These are phyloP conservation scores for Lasioglossum albipes DNA, from an alignment of 1,140 invertebrate genomes.

Conservation along the genomic window DNA sequence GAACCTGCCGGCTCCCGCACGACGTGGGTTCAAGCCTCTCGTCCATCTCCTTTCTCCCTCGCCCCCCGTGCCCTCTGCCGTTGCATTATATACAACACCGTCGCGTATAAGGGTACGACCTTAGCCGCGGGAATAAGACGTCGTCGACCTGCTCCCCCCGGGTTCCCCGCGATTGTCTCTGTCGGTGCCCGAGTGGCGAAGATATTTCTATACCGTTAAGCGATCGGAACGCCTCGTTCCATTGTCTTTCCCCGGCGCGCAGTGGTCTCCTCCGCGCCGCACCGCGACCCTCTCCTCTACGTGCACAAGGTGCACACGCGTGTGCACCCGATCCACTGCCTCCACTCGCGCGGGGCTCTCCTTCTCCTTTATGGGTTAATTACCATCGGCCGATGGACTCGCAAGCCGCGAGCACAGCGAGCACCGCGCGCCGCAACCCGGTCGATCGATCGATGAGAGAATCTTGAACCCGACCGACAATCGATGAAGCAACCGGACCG, in stretches of 20 bases:
- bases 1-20: conserved; percentile 67
- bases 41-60: conserved; percentile 4
- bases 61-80: background rate
- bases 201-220: conserved; percentile 67
- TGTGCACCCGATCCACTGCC: conserved; percentile 19
- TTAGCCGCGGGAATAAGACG: conserved; percentile 66
- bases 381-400: conserved; percentile 36
- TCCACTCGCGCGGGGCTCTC: conserved; percentile 46
- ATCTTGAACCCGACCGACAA: conserved; percentile 31
- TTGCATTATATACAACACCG: conserved; percentile 49
- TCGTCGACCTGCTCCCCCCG: conserved; percentile 57
- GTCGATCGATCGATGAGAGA: conserved; percentile 48
- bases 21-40: conserved; percentile 49
- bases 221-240: conserved; percentile 64
- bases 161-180: conserved; percentile 58
- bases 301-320: conserved; percentile 43
- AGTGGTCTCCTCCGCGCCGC: conserved; percentile 8
- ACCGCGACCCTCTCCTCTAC: background rate
- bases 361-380: conserved; percentile 31
- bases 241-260: conserved; percentile 56
- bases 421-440: conserved; percentile 20
- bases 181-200: conserved; percentile 38
- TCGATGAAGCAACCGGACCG: conserved; percentile 19
- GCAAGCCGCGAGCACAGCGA: background rate
- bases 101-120: conserved; percentile 64